A percentile compares a stretch with the other conserved stretches of the same genome.
phyloP scores from a whole-genome alignment of 92 coral and sea anemone genomes.

The Porites lobata region DNA sequence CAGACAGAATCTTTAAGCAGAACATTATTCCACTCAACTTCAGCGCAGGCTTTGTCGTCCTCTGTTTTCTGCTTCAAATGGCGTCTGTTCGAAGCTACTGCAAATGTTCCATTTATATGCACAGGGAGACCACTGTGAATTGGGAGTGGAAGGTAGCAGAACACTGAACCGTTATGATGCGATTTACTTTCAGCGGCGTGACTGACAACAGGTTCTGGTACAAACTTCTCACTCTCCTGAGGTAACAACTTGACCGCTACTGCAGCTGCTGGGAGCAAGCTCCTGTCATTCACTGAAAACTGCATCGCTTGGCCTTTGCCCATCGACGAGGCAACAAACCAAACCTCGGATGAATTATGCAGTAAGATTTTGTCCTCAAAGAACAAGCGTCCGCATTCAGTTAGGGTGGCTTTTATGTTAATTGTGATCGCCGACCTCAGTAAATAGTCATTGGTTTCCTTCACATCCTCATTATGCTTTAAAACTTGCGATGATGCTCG shows the following conservation, averaged over 20 bases:
- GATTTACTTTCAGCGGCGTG: not conserved
- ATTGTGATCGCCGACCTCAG: constrained; percentile 66
- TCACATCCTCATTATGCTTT: not conserved
- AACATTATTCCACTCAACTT: too few relatives aligned
- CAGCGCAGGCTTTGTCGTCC: too few relatives aligned
- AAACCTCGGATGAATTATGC: constrained; percentile 7
- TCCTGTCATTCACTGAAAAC: constrained; percentile 56
- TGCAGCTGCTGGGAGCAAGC: constrained; percentile 88
- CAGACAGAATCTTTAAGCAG: too few relatives aligned
- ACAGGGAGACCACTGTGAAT: constrained; percentile 90
- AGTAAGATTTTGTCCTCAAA: not conserved
- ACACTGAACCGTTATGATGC: constrained; percentile 59
- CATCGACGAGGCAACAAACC: constrained; percentile 86
- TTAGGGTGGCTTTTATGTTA: constrained; percentile 29
- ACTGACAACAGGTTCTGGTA: constrained; percentile 40
- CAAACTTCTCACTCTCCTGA: not conserved
- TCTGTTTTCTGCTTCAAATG: too few relatives aligned
- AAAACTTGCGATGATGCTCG: constrained; percentile 56
- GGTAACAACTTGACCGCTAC: constrained; percentile 68
- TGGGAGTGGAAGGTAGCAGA: constrained; percentile 95
- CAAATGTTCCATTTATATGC: constrained; percentile 84
- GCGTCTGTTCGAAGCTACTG: not conserved
- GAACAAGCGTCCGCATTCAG: constrained; percentile 49
- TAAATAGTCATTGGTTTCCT: not conserved
- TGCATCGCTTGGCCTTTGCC: constrained; percentile 72